Conservation (phyloP, 1,140 invertebrate species). For the Cotesia vestalis region DNA sequence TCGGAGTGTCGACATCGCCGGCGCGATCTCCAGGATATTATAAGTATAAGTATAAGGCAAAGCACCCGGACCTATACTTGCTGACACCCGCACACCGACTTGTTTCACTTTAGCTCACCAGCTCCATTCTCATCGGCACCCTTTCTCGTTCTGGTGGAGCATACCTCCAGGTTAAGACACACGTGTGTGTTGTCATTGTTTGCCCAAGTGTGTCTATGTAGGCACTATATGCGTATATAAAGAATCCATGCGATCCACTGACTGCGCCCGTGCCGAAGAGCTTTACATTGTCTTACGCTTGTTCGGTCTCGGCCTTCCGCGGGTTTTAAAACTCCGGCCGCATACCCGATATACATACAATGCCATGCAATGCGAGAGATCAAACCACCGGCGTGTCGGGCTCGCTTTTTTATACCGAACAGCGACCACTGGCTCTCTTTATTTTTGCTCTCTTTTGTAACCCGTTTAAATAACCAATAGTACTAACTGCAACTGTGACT, state of each 20-base stretch:
- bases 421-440: slow-evolving; percentile 8
- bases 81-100: not conserved
- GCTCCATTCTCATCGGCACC: slow-evolving; percentile 40
- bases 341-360: slow-evolving; percentile 59
- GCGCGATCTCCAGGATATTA: slow-evolving; percentile 36
- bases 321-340: slow-evolving; percentile 26
- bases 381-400: slow-evolving; percentile 38
- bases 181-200: not conserved
- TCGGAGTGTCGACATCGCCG: slow-evolving; percentile 42
- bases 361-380: slow-evolving; percentile 47
- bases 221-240: not conserved
- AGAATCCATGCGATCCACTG: not conserved
- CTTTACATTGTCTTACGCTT: slow-evolving; percentile 50
- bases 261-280: slow-evolving; percentile 26
- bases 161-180: not conserved
- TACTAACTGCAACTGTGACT: too few species aligned
- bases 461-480: too few species aligned
- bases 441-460: not conserved
- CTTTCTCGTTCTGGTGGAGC: slow-evolving; percentile 31
- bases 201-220: not conserved
- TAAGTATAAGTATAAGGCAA: not conserved
- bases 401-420: slow-evolving; percentile 24
- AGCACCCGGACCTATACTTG: slow-evolving; percentile 36
- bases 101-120: slow-evolving; percentile 10
- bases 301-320: slow-evolving; percentile 25